A percentile compares a stretch with the other conserved stretches of the same genome.
These are phyloP conservation scores for Quadriops clusia DNA, from an alignment of 2,888 invertebrate genomes.

Conservation along the genomic window DNA sequence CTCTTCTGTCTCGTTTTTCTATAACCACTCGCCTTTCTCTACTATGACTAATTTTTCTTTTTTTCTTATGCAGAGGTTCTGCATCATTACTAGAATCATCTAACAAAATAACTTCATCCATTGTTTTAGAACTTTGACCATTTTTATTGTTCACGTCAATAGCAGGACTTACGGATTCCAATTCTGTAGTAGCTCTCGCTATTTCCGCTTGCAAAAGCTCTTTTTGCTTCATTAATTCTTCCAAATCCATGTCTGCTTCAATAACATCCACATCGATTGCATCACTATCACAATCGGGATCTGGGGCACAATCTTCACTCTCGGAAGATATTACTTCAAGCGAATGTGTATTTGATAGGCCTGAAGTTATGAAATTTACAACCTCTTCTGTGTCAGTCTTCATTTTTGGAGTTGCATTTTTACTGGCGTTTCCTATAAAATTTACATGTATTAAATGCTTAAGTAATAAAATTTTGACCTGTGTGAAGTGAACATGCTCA, in stretches of 20 bases:
- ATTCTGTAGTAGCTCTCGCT: slow-evolving; percentile 53
- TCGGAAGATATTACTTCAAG: slow-evolving; percentile 58
- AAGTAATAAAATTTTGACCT: too few species aligned
- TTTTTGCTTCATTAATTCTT: slow-evolving; percentile 83
- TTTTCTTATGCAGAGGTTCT: slow-evolving; percentile 22
- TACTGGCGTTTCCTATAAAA: slow-evolving; percentile 20
- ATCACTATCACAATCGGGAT: slow-evolving; percentile 55
- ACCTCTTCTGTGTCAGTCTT: slow-evolving; percentile 39
- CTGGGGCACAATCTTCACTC: slow-evolving; percentile 49
- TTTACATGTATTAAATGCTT: too few species aligned
- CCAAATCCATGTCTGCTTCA: slow-evolving; percentile 77
- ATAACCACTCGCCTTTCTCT: slow-evolving; percentile 33
- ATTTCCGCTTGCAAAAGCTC: slow-evolving; percentile 73
- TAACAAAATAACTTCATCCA: slow-evolving; percentile 49
- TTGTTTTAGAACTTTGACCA: slow-evolving; percentile 33
- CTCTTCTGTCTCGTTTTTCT: slow-evolving; percentile 26
- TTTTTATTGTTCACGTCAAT: slow-evolving; percentile 27
- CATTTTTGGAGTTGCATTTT: slow-evolving; percentile 21
- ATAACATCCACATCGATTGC: slow-evolving; percentile 59
- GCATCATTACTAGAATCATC: slow-evolving; percentile 53
- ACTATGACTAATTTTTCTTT: slow-evolving; percentile 34
- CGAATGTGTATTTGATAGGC: slow-evolving; percentile 31
- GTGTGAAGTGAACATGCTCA: too few species aligned
- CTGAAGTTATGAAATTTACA: slow-evolving; percentile 40
- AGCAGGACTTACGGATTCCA: slow-evolving; percentile 32